A percentile compares a stretch with the other conserved stretches of the same genome.
Evolutionary conservation across 2,113 vertebrate species (phyloP).

Genomic region (Lipotes vexillifer): DNA sequence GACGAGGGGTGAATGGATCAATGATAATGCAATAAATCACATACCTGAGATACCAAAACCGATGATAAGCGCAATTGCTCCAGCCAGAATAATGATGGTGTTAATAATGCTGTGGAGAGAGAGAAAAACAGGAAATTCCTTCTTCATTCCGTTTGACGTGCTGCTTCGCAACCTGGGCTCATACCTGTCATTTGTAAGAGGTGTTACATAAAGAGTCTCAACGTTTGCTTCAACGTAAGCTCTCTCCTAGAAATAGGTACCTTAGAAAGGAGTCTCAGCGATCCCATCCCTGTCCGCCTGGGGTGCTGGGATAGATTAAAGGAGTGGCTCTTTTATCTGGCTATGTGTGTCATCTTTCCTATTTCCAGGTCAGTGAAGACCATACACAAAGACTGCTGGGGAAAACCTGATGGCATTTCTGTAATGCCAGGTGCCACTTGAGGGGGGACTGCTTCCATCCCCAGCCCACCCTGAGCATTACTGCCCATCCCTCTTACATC

Average conservation of each 20-base stretch:
- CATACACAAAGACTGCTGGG: not conserved
- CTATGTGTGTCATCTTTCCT: not conserved
- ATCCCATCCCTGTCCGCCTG: not conserved
- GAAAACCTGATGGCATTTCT: not conserved
- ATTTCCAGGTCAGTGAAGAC: not conserved
- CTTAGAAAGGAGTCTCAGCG: not conserved
- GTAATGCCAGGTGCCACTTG: not conserved
- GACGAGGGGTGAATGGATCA: not conserved
- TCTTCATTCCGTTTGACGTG: not conserved
- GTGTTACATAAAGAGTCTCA: not conserved
- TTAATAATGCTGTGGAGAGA: conserved; percentile 57
- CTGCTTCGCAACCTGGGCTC: not conserved
- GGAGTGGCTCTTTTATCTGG: not conserved
- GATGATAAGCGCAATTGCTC: conserved; percentile 69
- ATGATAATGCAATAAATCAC: not conserved
- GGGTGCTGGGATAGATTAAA: not conserved
- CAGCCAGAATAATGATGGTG: conserved; percentile 68
- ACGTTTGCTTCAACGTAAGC: not conserved
- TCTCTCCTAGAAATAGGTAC: not conserved
- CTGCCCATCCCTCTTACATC: not conserved
- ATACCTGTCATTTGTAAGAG: not conserved
- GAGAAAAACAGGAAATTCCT: conserved; percentile 42
- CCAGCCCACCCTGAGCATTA: not conserved
- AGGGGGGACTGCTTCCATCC: no score
- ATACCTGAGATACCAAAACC: conserved; percentile 75